Evolutionary conservation across 1,140 invertebrate species (phyloP).

Genomic region (Drosophila azteca): DNA sequence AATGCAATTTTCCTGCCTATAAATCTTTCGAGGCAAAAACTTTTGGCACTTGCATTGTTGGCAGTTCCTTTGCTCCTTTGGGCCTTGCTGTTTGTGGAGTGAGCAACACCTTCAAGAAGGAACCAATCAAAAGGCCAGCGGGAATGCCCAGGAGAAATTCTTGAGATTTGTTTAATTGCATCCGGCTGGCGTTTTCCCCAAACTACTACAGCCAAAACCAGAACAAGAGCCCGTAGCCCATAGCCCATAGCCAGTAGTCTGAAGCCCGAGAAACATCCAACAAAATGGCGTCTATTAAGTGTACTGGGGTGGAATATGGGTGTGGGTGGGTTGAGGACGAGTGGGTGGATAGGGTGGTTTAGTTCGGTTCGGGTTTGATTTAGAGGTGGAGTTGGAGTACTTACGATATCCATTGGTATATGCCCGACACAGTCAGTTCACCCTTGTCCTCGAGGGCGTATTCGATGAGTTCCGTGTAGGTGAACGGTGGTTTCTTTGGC

Average conservation of each 20-base stretch:
- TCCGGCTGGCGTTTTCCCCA: constrained; percentile 47
- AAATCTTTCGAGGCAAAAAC: constrained; percentile 53
- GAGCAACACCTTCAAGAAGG: constrained; percentile 20
- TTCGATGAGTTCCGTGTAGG: constrained; percentile 94
- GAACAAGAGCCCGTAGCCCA: neutral
- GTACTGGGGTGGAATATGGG: neutral
- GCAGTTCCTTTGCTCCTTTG: constrained; percentile 28
- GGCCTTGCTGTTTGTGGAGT: constrained; percentile 35
- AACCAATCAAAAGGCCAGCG: constrained; percentile 34
- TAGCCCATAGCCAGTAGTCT: too few relatives aligned
- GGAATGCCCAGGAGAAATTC: constrained; percentile 64
- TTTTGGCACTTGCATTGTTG: constrained; percentile 42
- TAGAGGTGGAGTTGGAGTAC: constrained; percentile 82
- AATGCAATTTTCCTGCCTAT: constrained; percentile 50
- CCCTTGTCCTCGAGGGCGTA: constrained; percentile 92
- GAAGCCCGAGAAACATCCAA: constrained; percentile 4
- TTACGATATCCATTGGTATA: constrained; percentile 97
- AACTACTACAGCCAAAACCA: neutral
- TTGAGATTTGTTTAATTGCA: constrained; percentile 79
- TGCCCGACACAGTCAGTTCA: constrained; percentile 94
- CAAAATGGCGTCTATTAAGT: constrained; percentile 58
- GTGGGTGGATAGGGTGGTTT: neutral
- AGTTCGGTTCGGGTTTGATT: too few relatives aligned
- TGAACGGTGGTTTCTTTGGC: constrained; percentile 91
- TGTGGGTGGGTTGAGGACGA: neutral